Base-by-base conservation (phyloP, 2,888 invertebrate genomes). In the Drosophila paracracens region DNA sequence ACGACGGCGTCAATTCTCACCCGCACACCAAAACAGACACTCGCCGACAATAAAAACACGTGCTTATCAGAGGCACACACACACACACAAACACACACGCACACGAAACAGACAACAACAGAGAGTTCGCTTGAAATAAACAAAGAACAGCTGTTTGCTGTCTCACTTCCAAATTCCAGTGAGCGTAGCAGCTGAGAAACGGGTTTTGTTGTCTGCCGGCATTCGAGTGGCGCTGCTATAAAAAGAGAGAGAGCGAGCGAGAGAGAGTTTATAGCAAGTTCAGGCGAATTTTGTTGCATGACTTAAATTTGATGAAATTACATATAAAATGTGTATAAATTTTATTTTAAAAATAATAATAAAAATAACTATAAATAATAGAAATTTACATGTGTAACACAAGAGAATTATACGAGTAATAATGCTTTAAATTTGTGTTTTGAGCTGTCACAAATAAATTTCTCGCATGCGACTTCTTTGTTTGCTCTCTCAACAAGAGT, bases 131-230 rank as follows among this genome's bases (percentile, higher is more conserved):
- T 73, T 81, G 85, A 72, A 88, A 88, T 88, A 88, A 88, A 88
- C 90, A 90, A 88, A 88, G 83, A 86, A 81, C 88, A 88, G 88
- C 88, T 88, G 88, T 89, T 81, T 16, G 18, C 35, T 25, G 56
- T 61, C 60, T 31, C 74, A 54, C 56, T 60, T 67, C 63, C 70
- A 76, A 53, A 53, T 76, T 83, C 82, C 76, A 79, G 64, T 74
- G 76, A 76, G 83, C 60, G 62, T 25, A 72, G 68, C 72, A 66
- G 65, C 75, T 76, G 67, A 65, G 73, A 65, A 74, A 70, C 66
- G 33, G 52, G 62, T 63, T 80, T 52, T 57, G 60, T 46, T 74
- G 75, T 36, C 62, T 79, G 68, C 78, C 81, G 78, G 79, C 70
- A 73, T 73, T 56, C 31, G 31, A 56, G 56, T 59, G 53, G 68